Evolutionary conservation across 1,140 invertebrate genomes (phyloP).

Genomic region (Atta colombica): DNA sequence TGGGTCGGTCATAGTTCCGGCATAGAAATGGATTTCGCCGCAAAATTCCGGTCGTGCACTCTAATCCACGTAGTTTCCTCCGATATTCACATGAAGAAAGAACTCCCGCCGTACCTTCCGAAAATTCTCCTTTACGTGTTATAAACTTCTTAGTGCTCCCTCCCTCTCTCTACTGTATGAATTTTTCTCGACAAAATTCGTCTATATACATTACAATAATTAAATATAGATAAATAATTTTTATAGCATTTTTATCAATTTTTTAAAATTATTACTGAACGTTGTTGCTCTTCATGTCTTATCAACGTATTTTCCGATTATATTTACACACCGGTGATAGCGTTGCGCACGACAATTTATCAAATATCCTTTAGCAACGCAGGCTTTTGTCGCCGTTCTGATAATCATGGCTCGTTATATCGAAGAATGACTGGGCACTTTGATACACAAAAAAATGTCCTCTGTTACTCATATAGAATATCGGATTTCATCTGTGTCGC

Average conservation of each 20-base stretch:
- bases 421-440: constrained; percentile 68
- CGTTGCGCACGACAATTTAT: constrained; percentile 43
- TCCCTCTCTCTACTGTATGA: not conserved
- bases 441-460: constrained; percentile 41
- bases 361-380: constrained; percentile 61
- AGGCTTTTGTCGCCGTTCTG: constrained; percentile 63
- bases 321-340: constrained; percentile 10
- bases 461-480: constrained; percentile 69
- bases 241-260: not conserved
- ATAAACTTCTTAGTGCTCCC: constrained; percentile 52
- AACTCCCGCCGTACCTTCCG: constrained; percentile 10
- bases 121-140: constrained; percentile 60
- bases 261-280: not conserved
- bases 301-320: constrained; percentile 16
- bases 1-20: constrained; percentile 74
- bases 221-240: not conserved
- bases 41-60: constrained; percentile 73
- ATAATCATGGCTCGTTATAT: constrained; percentile 62
- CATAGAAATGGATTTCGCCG: constrained; percentile 72
- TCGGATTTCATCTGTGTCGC: constrained; percentile 70
- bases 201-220: not conserved
- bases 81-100: constrained; percentile 65
- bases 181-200: not conserved
- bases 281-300: too few relatives aligned
- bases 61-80: constrained; percentile 70